phyloP scores from a whole-genome alignment of 2,113 vertebrate genomes.

The Holacanthus passer region DNA sequence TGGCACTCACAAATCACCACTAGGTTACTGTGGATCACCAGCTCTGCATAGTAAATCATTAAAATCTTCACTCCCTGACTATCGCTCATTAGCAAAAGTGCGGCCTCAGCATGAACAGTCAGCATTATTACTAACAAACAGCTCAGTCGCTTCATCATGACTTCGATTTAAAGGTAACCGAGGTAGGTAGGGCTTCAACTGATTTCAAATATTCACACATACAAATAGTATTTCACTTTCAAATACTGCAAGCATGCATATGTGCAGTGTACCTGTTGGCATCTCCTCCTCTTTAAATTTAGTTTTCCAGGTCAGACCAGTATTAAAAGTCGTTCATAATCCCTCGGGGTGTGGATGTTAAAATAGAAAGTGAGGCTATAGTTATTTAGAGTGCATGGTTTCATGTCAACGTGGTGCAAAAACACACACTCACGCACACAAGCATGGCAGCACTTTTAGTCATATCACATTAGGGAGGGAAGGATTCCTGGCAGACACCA shows the following conservation, averaged over 20 bases:
- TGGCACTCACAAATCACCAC: conserved; percentile 29
- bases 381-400: conserved; percentile 37
- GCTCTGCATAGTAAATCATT: conserved; percentile 50
- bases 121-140: conserved; percentile 31
- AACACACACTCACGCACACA: conserved; percentile 26
- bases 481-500: conserved; percentile 55
- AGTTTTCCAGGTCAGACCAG: conserved; percentile 50
- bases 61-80: conserved; percentile 12
- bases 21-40: conserved; percentile 51
- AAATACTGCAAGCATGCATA: too few species aligned
- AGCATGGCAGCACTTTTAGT: conserved; percentile 52
- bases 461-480: conserved; percentile 47
- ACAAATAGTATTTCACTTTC: background rate
- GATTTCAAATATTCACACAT: background rate
- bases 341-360: background rate
- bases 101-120: conserved; percentile 41
- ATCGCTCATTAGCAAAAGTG: conserved; percentile 58
- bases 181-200: background rate
- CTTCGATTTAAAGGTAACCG: conserved; percentile 35
- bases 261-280: conserved; percentile 3
- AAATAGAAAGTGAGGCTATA: conserved; percentile 35
- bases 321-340: conserved; percentile 18
- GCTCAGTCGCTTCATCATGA: conserved; percentile 15
- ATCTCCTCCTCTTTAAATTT: conserved; percentile 6
- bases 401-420: conserved; percentile 21